Percentiles rank a stretch among this genome's conserved stretches.
Conservation (phyloP, 2,888 invertebrate genomes). For the Amblyjoppa proteus region DNA sequence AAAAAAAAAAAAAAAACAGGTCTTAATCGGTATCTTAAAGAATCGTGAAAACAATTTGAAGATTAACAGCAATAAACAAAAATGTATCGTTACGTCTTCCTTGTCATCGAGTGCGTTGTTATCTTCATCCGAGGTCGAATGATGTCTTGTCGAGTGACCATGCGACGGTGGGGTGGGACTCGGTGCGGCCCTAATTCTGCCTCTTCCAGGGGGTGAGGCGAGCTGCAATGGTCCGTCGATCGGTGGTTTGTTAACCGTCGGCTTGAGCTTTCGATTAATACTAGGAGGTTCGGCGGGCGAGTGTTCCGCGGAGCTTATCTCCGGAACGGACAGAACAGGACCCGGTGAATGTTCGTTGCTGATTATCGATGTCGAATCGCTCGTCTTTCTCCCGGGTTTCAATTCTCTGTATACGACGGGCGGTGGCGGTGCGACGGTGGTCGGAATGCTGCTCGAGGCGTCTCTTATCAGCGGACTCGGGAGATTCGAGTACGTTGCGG, state of each 20-base stretch:
- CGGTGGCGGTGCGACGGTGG: slow-evolving; percentile 86
- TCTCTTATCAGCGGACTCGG: slow-evolving; percentile 85
- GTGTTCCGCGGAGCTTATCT: slow-evolving; percentile 81
- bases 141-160: slow-evolving; percentile 77
- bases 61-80: slow-evolving; percentile 8
- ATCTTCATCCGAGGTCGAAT: slow-evolving; percentile 85
- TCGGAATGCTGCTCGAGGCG: slow-evolving; percentile 82
- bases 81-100: slow-evolving; percentile 81
- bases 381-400: slow-evolving; percentile 86
- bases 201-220: slow-evolving; percentile 83
- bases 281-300: slow-evolving; percentile 88
- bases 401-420: slow-evolving; percentile 88
- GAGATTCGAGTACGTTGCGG: slow-evolving; percentile 87
- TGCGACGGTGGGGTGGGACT: slow-evolving; percentile 86
- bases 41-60: too few relatives aligned
- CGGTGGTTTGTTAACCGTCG: slow-evolving; percentile 84
- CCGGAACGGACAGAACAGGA: slow-evolving; percentile 73
- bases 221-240: slow-evolving; percentile 82
- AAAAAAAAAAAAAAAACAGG: slow-evolving; percentile 44
- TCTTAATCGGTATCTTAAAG: slow-evolving; percentile 13
- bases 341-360: slow-evolving; percentile 85
- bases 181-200: slow-evolving; percentile 86
- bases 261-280: slow-evolving; percentile 93
- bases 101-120: slow-evolving; percentile 84
- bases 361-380: slow-evolving; percentile 81